Conservation (phyloP, 2,113 vertebrate species). For the Ibidorhyncha struthersii region DNA sequence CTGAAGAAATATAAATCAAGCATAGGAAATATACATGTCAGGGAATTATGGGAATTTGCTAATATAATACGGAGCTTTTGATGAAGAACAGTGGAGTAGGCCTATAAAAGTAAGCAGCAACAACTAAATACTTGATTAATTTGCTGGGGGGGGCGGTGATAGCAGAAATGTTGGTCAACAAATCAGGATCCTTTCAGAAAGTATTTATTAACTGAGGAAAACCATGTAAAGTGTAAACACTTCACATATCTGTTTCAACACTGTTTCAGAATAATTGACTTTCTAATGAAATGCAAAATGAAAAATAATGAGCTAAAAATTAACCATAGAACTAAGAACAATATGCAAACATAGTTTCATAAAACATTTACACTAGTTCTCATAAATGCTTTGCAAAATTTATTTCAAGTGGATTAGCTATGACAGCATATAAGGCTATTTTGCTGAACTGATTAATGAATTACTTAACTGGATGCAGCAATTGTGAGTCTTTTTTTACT, state of each 20-base stretch:
- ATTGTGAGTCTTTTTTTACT: not conserved
- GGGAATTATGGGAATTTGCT: not conserved
- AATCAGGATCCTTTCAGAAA: not conserved
- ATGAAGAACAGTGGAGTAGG: not conserved
- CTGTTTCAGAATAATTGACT: not conserved
- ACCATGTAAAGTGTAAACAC: not conserved
- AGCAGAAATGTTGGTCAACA: not conserved
- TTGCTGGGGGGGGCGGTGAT: rapidly evolving
- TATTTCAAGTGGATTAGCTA: not conserved
- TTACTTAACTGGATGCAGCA: not conserved
- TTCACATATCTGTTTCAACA: not conserved
- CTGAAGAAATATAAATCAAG: not conserved
- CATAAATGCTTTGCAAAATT: not conserved
- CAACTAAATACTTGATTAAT: not conserved
- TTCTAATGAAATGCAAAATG: not conserved
- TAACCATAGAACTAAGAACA: not conserved
- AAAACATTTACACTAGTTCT: not conserved
- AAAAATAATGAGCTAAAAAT: not conserved
- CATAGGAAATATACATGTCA: not conserved
- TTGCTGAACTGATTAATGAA: not conserved
- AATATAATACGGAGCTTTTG: not conserved
- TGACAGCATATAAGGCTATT: not conserved
- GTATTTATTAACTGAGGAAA: not conserved
- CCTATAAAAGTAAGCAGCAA: not conserved
- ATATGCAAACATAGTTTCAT: not conserved